Base-by-base conservation (phyloP, 2,113 vertebrate genomes). In the Sterna hirundo region DNA sequence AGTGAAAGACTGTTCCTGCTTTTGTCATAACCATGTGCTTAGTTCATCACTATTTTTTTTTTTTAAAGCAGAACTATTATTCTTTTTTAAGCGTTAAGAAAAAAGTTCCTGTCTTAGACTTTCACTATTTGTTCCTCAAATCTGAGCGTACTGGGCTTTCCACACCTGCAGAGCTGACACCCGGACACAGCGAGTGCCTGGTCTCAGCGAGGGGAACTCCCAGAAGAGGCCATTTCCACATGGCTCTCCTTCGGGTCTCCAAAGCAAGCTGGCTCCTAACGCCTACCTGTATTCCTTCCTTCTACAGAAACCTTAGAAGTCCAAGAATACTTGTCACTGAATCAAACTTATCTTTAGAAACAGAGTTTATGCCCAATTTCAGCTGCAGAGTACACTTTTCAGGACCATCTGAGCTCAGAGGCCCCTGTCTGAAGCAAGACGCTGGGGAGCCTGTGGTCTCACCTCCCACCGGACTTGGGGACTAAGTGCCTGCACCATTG, bases 21-120 rank as follows among this genome's bases (percentile, higher is more conserved):
- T 87, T 71, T 86, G 40, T n/a, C 34, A 93, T 4, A 81, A 47
- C 16, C 22, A 62, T 4, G 1, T 47, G n/a, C 70, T 71, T 81
- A 62, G 8, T 15, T 79, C 42, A 77, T 40, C 3, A 40, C 0
- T 0, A 13, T 9, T 60, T 51, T 51, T 6, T 20, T n/a, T 58
- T 80, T 83, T 57, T 23, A 26, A 83, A 72, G 46, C 22, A 54
- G 9, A 92, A 44, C 13, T 52, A 3, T 20, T 44, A 38, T 26
- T 27, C 5, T 47, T 20, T 81, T 88, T 46, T 3, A 68, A 44
- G 18, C 36, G 23, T 49, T 64, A 68, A 55, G 19, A 58, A 76
- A 51, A 57, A 60, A 14, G 9, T 27, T 93, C 18, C 7, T 25
- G 2, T 52, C 72, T 62, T 61, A 91, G 27, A 57, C 26, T 40